These are phyloP conservation scores for Schrankia costaestrigalis DNA, from an alignment of 2,888 invertebrate species.

Conservation along the genomic window DNA sequence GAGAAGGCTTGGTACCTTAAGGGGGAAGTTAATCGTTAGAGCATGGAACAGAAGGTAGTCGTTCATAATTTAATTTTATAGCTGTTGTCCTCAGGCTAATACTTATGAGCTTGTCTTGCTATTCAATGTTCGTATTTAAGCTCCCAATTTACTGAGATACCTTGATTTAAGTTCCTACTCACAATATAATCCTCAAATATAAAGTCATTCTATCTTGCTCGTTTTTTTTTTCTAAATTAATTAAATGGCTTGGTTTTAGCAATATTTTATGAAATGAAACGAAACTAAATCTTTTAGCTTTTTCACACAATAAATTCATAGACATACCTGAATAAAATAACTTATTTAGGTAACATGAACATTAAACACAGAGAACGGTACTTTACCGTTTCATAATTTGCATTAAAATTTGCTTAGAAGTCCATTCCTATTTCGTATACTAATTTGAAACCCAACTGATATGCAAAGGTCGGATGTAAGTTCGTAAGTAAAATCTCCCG, in stretches of 20 bases:
- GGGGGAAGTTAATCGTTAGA: conserved; percentile 24
- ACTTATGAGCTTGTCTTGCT: conserved; percentile 52
- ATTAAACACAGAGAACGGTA: conserved; percentile 15
- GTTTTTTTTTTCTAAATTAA: too few relatives aligned
- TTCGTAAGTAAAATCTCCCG: conserved; percentile 29
- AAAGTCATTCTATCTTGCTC: too few relatives aligned
- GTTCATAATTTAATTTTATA: conserved; percentile 39
- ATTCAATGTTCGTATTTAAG: conserved; percentile 40
- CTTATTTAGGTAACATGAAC: too few relatives aligned
- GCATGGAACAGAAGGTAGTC: conserved; percentile 18
- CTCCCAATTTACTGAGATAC: neutral
- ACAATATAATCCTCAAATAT: too few relatives aligned
- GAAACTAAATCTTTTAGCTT: too few relatives aligned
- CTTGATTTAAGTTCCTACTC: neutral
- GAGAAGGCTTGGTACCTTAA: conserved; percentile 25
- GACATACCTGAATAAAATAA: too few relatives aligned
- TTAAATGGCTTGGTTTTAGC: too few relatives aligned
- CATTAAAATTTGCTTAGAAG: conserved; percentile 13
- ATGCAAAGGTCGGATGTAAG: conserved; percentile 1
- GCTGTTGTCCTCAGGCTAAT: conserved; percentile 38
- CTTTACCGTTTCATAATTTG: conserved; percentile 20
- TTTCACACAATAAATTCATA: too few relatives aligned
- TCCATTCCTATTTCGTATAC: conserved; percentile 14
- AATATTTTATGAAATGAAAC: too few relatives aligned
- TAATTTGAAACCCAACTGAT: conserved; percentile 18